A percentile compares a stretch with the other conserved stretches of the same genome.
Evolutionary conservation across 2,113 vertebrate species (phyloP).

Genomic region (Zeus faber): DNA sequence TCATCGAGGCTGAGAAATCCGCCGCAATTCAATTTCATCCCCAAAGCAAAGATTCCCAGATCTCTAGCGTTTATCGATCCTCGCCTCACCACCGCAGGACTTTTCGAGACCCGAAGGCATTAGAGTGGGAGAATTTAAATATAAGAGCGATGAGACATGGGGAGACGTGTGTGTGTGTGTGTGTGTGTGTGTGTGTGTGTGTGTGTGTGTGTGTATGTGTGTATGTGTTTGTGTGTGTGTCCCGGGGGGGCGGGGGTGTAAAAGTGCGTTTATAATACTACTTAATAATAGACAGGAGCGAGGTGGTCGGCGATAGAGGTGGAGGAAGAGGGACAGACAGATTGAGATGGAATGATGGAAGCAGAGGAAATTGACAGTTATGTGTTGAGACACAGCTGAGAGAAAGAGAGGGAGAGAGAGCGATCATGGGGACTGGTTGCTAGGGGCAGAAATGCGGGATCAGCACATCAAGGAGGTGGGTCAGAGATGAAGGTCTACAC

Average conservation of each 20-base stretch:
- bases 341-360: slow-evolving; percentile 21
- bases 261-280: slow-evolving; percentile 18
- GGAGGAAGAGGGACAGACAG: slow-evolving; percentile 2
- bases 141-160: slow-evolving; percentile 15
- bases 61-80: slow-evolving; percentile 40
- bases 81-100: slow-evolving; percentile 22
- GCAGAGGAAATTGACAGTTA: slow-evolving; percentile 2
- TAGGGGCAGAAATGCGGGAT: neutral
- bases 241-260: neutral
- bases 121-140: neutral
- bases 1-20: slow-evolving; percentile 32
- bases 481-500: neutral
- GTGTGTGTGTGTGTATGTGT: too few relatives aligned
- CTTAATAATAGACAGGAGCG: slow-evolving; percentile 19
- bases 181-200: too few relatives aligned
- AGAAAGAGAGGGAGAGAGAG: slow-evolving; percentile 7
- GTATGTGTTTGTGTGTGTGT: neutral
- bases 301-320: slow-evolving; percentile 18
- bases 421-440: neutral
- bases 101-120: slow-evolving; percentile 18
- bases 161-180: neutral
- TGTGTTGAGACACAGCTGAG: slow-evolving; percentile 14
- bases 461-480: neutral
- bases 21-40: slow-evolving; percentile 38
- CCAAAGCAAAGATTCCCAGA: slow-evolving; percentile 38